phyloP scores from a whole-genome alignment of 2,797 vertebrate genomes.

The Botia almorhae region DNA sequence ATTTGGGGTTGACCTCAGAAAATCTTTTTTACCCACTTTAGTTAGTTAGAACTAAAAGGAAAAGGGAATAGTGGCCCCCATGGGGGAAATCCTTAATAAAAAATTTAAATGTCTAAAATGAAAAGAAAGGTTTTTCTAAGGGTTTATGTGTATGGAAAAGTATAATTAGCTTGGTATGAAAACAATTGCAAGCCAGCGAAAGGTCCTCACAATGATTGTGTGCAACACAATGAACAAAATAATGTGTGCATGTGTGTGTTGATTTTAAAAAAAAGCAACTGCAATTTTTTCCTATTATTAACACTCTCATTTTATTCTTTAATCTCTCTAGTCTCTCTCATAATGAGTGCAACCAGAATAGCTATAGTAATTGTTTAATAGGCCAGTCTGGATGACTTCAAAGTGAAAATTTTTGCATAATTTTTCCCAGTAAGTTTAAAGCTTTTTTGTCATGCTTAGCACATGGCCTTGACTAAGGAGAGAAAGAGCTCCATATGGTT shows the following conservation, averaged over 20 bases:
- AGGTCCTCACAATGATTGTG: background rate
- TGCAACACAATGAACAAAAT: background rate
- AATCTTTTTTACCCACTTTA: background rate
- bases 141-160: too few species aligned
- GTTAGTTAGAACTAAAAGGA: background rate
- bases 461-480: constrained; percentile 62
- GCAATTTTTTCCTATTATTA: constrained; percentile 32
- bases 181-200: background rate
- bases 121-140: too few species aligned
- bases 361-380: constrained; percentile 77
- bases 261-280: background rate
- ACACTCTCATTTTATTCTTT: constrained; percentile 29
- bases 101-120: too few species aligned
- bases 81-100: too few species aligned
- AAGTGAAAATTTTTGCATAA: constrained; percentile 70
- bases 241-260: background rate
- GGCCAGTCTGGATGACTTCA: constrained; percentile 72
- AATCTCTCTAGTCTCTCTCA: constrained; percentile 49
- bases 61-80: background rate
- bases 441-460: constrained; percentile 65
- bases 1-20: background rate
- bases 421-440: constrained; percentile 70
- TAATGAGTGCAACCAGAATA: constrained; percentile 70
- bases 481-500: constrained; percentile 42
- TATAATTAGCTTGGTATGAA: too few species aligned